These are phyloP conservation scores for Oreocharis arfaki DNA, from an alignment of 2,113 vertebrate species.

Conservation along the genomic window DNA sequence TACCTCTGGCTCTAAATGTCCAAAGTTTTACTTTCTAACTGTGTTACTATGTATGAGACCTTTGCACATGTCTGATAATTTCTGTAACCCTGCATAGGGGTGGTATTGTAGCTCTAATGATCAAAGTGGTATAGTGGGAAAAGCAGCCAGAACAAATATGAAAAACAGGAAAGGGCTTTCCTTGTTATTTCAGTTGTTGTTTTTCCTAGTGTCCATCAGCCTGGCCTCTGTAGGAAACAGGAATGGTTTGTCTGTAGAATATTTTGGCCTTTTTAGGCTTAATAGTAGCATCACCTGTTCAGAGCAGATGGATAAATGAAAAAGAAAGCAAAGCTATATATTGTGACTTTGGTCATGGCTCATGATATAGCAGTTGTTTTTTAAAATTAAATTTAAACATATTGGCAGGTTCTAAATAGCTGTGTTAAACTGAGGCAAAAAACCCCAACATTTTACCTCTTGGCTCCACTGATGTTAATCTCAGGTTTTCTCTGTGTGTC, in stretches of 20 bases:
- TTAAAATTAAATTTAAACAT: background rate
- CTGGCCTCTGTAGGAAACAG: background rate
- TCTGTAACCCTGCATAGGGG: background rate
- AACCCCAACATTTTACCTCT: background rate
- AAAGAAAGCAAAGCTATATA: background rate
- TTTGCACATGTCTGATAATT: background rate
- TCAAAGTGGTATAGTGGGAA: background rate
- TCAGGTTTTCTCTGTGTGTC: background rate
- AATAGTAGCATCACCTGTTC: background rate
- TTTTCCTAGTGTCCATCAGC: background rate
- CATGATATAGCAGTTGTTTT: background rate
- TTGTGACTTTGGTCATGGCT: background rate
- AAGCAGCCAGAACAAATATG: background rate
- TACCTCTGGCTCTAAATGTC: background rate
- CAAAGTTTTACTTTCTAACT: background rate
- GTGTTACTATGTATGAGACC: background rate
- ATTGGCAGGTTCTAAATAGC: background rate
- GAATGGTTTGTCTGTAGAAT: background rate
- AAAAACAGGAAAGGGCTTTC: background rate
- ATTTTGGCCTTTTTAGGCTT: background rate
- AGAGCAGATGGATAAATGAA: background rate
- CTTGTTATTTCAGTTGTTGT: background rate
- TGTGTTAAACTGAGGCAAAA: background rate
- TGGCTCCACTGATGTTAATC: background rate
- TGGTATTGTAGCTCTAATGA: background rate